Percentiles rank a stretch among this genome's conserved stretches.
These are phyloP conservation scores for Papilio xuthus DNA, from an alignment of 1,140 invertebrate species.

Conservation along the genomic window DNA sequence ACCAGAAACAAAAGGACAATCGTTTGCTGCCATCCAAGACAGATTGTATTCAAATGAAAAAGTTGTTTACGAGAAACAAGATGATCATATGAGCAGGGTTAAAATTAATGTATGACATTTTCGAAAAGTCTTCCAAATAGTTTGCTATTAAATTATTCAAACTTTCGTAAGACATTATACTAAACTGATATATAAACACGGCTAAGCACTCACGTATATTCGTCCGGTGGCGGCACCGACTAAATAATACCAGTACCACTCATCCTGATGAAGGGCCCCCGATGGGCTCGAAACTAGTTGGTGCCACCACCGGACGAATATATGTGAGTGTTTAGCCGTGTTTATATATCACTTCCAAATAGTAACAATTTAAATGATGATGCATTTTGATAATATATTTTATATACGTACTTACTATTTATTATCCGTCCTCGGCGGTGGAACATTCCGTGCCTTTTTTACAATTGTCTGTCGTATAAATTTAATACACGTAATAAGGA, in stretches of 20 bases:
- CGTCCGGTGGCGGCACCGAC: too few relatives aligned
- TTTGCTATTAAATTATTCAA: too few relatives aligned
- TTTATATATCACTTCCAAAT: too few relatives aligned
- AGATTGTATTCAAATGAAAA: slow-evolving; percentile 68
- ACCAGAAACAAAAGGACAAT: slow-evolving; percentile 92
- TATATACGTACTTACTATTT: slow-evolving; percentile 45
- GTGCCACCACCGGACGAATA: too few relatives aligned
- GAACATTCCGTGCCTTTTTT: slow-evolving; percentile 40
- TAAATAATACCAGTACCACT: too few relatives aligned
- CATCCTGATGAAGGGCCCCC: too few relatives aligned
- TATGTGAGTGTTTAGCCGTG: too few relatives aligned
- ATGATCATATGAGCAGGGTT: slow-evolving; percentile 57
- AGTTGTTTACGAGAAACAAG: slow-evolving; percentile 65
- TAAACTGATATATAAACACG: too few relatives aligned
- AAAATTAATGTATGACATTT: slow-evolving; percentile 52
- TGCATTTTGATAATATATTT: slow-evolving; percentile 23
- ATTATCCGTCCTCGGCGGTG: slow-evolving; percentile 40
- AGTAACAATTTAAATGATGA: background rate
- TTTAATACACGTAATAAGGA: too few relatives aligned
- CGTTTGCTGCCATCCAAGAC: slow-evolving; percentile 82
- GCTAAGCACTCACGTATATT: too few relatives aligned
- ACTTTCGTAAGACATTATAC: too few relatives aligned
- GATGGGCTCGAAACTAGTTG: too few relatives aligned
- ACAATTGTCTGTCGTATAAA: background rate
- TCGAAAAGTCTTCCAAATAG: slow-evolving; percentile 8